phyloP scores from a whole-genome alignment of 2,113 vertebrate genomes.

The Nanorana parkeri region DNA sequence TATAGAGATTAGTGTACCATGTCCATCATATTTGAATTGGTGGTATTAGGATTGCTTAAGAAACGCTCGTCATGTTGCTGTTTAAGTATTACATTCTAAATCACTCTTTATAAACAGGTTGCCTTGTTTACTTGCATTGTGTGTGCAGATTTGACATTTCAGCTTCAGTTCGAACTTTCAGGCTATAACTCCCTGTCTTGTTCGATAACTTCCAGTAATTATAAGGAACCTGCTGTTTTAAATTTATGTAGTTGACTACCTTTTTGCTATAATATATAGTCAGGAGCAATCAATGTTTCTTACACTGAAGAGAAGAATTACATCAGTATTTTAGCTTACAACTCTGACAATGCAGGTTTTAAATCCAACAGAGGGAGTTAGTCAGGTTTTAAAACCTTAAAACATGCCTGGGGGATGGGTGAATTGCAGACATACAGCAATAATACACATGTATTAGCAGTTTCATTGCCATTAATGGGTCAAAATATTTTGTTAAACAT shows the following conservation, averaged over 20 bases:
- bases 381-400: no score
- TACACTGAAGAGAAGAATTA: conserved; percentile 80
- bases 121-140: conserved; percentile 75
- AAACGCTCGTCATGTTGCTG: conserved; percentile 54
- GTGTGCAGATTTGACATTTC: conserved; percentile 76
- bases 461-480: background rate
- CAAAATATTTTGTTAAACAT: no score
- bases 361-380: conserved; percentile 77
- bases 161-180: conserved; percentile 71
- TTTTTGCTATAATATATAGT: conserved; percentile 80
- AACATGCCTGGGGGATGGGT: no score
- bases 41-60: conserved; percentile 61
- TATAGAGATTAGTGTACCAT: conserved; percentile 57
- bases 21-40: conserved; percentile 60
- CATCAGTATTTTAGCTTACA: conserved; percentile 71
- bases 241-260: conserved; percentile 78
- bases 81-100: conserved; percentile 68
- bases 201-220: conserved; percentile 84
- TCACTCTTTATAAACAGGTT: conserved; percentile 66
- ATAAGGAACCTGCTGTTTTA: conserved; percentile 78
- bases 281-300: conserved; percentile 76
- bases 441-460: background rate
- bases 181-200: conserved; percentile 76
- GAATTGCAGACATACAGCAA: conserved; percentile 60
- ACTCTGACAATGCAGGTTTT: conserved; percentile 66